Conservation (phyloP, 2,888 invertebrate species). For the Apeira syringaria region DNA sequence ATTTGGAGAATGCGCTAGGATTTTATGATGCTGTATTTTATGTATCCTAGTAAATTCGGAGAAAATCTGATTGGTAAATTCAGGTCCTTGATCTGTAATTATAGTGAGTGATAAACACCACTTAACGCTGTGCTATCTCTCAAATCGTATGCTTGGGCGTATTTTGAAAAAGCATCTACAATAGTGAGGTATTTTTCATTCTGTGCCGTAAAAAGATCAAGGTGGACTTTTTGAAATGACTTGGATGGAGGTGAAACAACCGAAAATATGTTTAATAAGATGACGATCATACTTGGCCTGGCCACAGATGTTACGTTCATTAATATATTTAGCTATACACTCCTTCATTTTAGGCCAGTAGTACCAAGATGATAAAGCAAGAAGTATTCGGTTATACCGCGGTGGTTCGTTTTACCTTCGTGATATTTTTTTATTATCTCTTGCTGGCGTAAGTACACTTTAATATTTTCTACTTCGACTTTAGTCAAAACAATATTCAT, state of each 20-base stretch:
- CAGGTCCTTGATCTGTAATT: slow-evolving; percentile 29
- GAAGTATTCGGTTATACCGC: slow-evolving; percentile 32
- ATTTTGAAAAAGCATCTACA: slow-evolving; percentile 25
- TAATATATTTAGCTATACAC: slow-evolving; percentile 30
- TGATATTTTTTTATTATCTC: slow-evolving; percentile 35
- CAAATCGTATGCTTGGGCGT: slow-evolving; percentile 27
- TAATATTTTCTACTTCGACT: slow-evolving; percentile 29
- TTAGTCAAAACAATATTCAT: slow-evolving; percentile 33
- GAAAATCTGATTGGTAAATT: slow-evolving; percentile 26
- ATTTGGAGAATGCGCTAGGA: slow-evolving; percentile 21
- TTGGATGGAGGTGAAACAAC: slow-evolving; percentile 27
- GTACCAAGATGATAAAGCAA: slow-evolving; percentile 28
- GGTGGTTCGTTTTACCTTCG: slow-evolving; percentile 36
- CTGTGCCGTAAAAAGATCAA: slow-evolving; percentile 28
- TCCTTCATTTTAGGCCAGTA: slow-evolving; percentile 39
- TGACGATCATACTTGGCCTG: slow-evolving; percentile 33
- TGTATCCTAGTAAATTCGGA: slow-evolving; percentile 21
- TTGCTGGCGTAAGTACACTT: slow-evolving; percentile 31
- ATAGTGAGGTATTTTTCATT: slow-evolving; percentile 31
- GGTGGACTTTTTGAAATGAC: slow-evolving; percentile 30
- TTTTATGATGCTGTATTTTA: slow-evolving; percentile 23
- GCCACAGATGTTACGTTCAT: slow-evolving; percentile 26
- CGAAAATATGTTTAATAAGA: slow-evolving; percentile 15
- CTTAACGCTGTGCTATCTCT: slow-evolving; percentile 25
- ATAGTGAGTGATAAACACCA: slow-evolving; percentile 24